Conservation (phyloP, 2,888 invertebrate genomes). For the Plagodis dolabraria region DNA sequence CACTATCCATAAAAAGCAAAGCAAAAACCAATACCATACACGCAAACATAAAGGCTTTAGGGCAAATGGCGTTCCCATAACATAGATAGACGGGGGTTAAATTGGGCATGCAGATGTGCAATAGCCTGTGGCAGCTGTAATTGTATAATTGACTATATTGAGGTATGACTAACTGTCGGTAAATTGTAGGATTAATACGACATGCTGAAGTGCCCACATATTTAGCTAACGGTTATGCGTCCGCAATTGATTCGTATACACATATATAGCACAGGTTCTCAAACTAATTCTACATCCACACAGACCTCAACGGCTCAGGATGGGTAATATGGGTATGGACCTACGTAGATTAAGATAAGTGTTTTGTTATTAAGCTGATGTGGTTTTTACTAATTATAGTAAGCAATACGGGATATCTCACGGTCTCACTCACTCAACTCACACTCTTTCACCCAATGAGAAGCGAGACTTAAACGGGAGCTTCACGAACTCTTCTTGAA, state of each 20-base stretch:
- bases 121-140: constrained; percentile 35
- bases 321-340: no score
- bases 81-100: constrained; percentile 30
- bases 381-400: no score
- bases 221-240: constrained; percentile 39
- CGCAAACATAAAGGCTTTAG: no score
- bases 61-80: constrained; percentile 15
- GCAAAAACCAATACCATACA: constrained; percentile 16
- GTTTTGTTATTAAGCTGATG: no score
- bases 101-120: constrained; percentile 36
- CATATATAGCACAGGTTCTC: constrained; percentile 2
- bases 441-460: not conserved
- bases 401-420: no score
- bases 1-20: constrained; percentile 13
- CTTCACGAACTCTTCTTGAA: no score
- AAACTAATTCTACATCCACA: not conserved
- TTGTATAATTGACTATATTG: constrained; percentile 15
- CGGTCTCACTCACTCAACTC: no score
- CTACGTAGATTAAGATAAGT: not conserved
- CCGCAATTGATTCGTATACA: constrained; percentile 27
- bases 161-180: constrained; percentile 33
- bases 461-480: not conserved
- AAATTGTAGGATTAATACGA: constrained; percentile 39
- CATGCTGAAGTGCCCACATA: constrained; percentile 35
- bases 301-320: not conserved